Conservation (phyloP, 2,888 invertebrate genomes). For the Andrena minutula region DNA sequence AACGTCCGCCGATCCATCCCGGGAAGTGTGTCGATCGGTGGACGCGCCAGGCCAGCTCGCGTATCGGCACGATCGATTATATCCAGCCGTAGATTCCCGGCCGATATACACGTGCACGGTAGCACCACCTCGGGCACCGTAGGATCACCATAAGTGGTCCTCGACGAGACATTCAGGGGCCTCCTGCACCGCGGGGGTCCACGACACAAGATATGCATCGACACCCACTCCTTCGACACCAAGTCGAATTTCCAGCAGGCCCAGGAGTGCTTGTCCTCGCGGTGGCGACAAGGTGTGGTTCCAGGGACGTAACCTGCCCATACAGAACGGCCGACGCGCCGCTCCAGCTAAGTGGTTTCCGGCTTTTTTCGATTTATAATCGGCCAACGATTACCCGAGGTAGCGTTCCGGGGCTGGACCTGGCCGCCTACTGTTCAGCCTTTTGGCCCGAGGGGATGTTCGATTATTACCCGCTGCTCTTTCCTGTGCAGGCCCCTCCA, state of each 20-base stretch:
- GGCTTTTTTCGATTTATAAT: constrained; percentile 76
- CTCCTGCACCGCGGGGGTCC: constrained; percentile 71
- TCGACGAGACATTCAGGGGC: constrained; percentile 65
- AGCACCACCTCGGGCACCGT: constrained; percentile 68
- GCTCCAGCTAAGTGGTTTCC: constrained; percentile 69
- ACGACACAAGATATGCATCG: constrained; percentile 73
- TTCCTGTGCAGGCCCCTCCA: constrained; percentile 42
- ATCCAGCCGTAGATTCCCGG: constrained; percentile 56
- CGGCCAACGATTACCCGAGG: constrained; percentile 69
- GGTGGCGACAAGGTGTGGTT: constrained; percentile 72
- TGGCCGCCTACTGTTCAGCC: constrained; percentile 73
- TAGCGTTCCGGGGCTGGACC: constrained; percentile 72
- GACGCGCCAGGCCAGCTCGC: constrained; percentile 22
- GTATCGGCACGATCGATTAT: constrained; percentile 66
- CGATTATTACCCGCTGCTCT: constrained; percentile 71
- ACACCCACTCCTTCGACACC: constrained; percentile 69
- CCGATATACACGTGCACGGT: constrained; percentile 72
- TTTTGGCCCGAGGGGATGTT: constrained; percentile 70
- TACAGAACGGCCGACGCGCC: constrained; percentile 53
- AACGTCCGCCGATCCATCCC: constrained; percentile 46
- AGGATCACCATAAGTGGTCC: constrained; percentile 71
- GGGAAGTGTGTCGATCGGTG: constrained; percentile 56
- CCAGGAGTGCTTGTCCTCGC: constrained; percentile 51
- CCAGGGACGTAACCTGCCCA: constrained; percentile 55
- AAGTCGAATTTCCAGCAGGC: constrained; percentile 60